A percentile compares a stretch with the other conserved stretches of the same genome.
Conservation (phyloP, 2,888 invertebrate species). For the Xylota sylvarum region DNA sequence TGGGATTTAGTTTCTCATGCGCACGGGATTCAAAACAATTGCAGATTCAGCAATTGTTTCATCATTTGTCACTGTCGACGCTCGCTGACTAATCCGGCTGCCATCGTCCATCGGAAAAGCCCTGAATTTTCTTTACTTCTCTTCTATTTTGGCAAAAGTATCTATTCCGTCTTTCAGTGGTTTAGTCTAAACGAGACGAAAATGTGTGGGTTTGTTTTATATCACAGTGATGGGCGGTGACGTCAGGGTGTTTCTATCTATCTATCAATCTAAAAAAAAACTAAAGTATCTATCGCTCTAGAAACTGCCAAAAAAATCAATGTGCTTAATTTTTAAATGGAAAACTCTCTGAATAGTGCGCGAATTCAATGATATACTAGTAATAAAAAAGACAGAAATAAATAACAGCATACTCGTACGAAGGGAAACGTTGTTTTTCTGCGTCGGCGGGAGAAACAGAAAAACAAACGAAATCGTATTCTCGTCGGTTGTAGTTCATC, state of each 20-base stretch:
- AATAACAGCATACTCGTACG: constrained; percentile 14
- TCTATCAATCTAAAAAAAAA: background rate
- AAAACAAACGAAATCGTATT: constrained; percentile 44
- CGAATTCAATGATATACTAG: constrained; percentile 48
- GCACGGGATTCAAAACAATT: constrained; percentile 45
- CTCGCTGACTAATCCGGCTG: constrained; percentile 11
- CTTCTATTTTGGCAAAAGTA: constrained; percentile 38
- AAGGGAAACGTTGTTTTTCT: constrained; percentile 43
- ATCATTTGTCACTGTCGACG: constrained; percentile 32
- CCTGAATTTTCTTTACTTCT: constrained; percentile 1
- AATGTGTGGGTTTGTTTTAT: constrained; percentile 52
- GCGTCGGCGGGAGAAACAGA: constrained; percentile 5
- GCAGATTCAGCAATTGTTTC: constrained; percentile 20
- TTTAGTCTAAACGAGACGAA: constrained; percentile 18
- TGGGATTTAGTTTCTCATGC: constrained; percentile 39
- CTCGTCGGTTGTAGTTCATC: constrained; percentile 32
- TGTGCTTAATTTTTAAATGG: constrained; percentile 43
- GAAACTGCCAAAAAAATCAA: constrained; percentile 25
- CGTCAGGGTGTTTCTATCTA: constrained; percentile 51
- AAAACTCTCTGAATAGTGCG: constrained; percentile 58
- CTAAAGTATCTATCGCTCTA: constrained; percentile 27
- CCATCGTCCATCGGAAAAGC: constrained; percentile 10
- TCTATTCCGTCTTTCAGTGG: constrained; percentile 16
- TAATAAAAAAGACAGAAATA: constrained; percentile 36
- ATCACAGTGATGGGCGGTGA: constrained; percentile 58